Conservation (phyloP, 2,113 vertebrate species). For the Anhinga rufa region DNA sequence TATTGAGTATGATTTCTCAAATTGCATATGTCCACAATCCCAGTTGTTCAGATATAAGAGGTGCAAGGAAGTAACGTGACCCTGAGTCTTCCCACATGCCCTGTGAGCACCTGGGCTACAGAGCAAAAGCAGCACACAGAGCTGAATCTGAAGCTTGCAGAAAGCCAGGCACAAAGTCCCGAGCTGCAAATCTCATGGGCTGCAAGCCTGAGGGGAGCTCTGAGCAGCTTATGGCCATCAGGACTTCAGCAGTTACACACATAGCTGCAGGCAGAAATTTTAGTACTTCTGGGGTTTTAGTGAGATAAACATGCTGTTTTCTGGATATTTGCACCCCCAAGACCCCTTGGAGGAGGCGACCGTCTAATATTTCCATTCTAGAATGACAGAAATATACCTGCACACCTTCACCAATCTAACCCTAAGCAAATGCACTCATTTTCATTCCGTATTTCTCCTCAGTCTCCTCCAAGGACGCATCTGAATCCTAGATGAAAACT, state of each 20-base stretch:
- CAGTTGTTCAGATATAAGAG: neutral
- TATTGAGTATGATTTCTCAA: neutral
- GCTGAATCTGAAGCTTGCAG: neutral
- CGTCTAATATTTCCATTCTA: neutral
- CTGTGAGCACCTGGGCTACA: neutral
- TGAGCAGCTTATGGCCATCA: neutral
- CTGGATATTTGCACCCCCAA: neutral
- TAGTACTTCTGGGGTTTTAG: neutral
- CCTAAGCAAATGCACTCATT: neutral
- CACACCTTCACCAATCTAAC: neutral
- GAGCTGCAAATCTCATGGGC: neutral
- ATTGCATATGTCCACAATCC: neutral
- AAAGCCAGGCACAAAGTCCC: neutral
- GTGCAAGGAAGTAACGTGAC: neutral
- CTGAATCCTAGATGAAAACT: neutral
- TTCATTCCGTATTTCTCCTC: neutral
- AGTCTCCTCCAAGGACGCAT: neutral
- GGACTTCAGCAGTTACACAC: neutral
- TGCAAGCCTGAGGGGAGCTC: neutral
- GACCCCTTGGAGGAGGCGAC: neutral
- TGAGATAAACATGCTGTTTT: neutral
- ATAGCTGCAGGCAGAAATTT: neutral
- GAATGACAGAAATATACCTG: neutral
- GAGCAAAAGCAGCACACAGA: accelerated
- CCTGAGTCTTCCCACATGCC: neutral